phyloP scores from a whole-genome alignment of 2,888 invertebrate species.

The Trisateles emortualis region DNA sequence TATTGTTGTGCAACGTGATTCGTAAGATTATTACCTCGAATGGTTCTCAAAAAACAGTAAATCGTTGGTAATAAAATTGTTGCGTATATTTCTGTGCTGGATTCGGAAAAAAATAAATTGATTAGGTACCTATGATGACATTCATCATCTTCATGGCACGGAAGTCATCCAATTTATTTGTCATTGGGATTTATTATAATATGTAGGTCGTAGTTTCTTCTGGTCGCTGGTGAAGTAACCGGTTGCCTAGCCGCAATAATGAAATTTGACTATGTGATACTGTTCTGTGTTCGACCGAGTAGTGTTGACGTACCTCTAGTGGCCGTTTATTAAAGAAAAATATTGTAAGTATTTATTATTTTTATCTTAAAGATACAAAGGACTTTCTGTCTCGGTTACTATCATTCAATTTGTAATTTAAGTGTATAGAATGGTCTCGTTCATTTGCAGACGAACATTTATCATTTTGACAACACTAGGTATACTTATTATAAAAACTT shows the following conservation, averaged over 20 bases:
- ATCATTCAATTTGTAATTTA: background rate
- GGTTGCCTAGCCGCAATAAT: constrained; percentile 2
- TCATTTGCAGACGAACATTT: background rate
- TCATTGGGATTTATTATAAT: constrained; percentile 10
- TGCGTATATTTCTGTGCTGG: background rate
- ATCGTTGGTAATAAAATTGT: background rate
- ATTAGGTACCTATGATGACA: background rate
- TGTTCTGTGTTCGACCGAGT: constrained; percentile 3
- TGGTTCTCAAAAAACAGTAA: background rate
- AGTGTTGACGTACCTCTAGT: constrained; percentile 23
- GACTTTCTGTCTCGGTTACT: background rate
- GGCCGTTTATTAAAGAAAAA: background rate
- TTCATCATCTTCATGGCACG: background rate
- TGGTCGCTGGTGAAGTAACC: constrained; percentile 6
- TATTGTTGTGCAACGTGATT: constrained; percentile 2
- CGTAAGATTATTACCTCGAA: background rate
- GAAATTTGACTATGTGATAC: constrained; percentile 12
- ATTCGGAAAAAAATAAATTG: background rate
- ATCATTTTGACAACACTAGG: background rate
- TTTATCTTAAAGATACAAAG: background rate
- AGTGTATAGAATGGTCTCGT: background rate
- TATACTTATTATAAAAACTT: background rate
- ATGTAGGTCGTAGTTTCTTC: constrained; percentile 9
- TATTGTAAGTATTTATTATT: constrained; percentile 26
- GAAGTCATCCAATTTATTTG: constrained; percentile 17